Conservation (phyloP, 1,140 invertebrate genomes). For the Venustaconcha ellipsiformis region DNA sequence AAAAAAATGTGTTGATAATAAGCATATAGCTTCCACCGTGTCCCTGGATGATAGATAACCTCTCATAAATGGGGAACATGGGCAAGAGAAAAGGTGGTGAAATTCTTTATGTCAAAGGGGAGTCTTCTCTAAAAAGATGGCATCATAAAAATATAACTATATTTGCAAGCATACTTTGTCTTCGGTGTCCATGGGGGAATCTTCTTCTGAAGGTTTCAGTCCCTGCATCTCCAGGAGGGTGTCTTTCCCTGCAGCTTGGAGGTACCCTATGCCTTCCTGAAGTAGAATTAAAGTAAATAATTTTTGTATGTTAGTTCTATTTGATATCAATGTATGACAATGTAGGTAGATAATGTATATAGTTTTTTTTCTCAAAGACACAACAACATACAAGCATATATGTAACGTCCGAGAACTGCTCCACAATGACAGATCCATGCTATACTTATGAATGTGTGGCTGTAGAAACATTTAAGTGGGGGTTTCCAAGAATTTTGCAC, state of each 20-base stretch:
- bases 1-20: too few relatives aligned
- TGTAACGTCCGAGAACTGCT: too few relatives aligned
- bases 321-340: too few relatives aligned
- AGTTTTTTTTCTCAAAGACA: too few relatives aligned
- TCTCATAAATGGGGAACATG: not conserved
- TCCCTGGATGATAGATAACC: not conserved
- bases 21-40: not conserved
- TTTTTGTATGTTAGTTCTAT: too few relatives aligned
- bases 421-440: too few relatives aligned
- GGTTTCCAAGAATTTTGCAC: too few relatives aligned
- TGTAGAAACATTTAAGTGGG: too few relatives aligned
- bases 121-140: not conserved
- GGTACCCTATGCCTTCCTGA: slow-evolving; percentile 55
- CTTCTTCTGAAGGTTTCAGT: slow-evolving; percentile 36
- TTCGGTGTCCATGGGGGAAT: slow-evolving; percentile 54
- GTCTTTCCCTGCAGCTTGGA: slow-evolving; percentile 50
- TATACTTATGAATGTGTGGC: too few relatives aligned
- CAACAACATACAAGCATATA: too few relatives aligned
- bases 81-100: not conserved
- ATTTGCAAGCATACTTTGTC: slow-evolving; percentile 45
- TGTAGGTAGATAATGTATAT: too few relatives aligned
- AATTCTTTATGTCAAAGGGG: not conserved
- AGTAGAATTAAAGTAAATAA: not conserved
- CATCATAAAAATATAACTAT: not conserved
- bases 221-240: slow-evolving; percentile 53